phyloP scores from a whole-genome alignment of 2,888 invertebrate genomes.

The Folsomia manolachei region DNA sequence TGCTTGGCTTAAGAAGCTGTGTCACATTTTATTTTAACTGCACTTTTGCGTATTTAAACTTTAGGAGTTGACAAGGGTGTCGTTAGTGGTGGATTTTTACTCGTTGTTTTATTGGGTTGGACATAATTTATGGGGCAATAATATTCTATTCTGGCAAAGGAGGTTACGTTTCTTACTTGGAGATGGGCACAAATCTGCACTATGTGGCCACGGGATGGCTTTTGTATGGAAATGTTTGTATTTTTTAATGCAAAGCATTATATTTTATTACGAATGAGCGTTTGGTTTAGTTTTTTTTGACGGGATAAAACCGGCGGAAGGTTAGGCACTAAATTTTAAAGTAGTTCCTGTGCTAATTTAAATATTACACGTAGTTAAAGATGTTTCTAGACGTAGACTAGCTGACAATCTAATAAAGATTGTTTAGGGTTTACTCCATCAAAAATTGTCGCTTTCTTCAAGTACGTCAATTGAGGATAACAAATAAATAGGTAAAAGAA shows the following conservation, averaged over 20 bases:
- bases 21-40: constrained; percentile 8
- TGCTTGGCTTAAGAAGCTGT: too few species aligned
- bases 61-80: background rate
- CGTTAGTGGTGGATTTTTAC: constrained; percentile 6
- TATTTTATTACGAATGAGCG: background rate
- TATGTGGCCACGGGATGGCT: too few species aligned
- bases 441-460: too few species aligned
- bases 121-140: constrained; percentile 16
- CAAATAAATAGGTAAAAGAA: too few species aligned
- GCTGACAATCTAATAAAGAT: too few species aligned
- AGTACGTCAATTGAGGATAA: too few species aligned
- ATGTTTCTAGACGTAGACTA: too few species aligned
- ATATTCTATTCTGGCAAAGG: background rate
- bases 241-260: background rate
- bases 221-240: background rate
- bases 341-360: too few species aligned
- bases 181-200: background rate
- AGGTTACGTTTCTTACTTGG: background rate
- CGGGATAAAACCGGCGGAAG: too few species aligned
- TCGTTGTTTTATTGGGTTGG: constrained; percentile 4
- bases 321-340: too few species aligned
- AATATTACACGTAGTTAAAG: too few species aligned
- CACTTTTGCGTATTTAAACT: background rate
- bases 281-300: background rate
- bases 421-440: too few species aligned